phyloP scores from a whole-genome alignment of 1,140 invertebrate species.

The Macrostomum lignano region DNA sequence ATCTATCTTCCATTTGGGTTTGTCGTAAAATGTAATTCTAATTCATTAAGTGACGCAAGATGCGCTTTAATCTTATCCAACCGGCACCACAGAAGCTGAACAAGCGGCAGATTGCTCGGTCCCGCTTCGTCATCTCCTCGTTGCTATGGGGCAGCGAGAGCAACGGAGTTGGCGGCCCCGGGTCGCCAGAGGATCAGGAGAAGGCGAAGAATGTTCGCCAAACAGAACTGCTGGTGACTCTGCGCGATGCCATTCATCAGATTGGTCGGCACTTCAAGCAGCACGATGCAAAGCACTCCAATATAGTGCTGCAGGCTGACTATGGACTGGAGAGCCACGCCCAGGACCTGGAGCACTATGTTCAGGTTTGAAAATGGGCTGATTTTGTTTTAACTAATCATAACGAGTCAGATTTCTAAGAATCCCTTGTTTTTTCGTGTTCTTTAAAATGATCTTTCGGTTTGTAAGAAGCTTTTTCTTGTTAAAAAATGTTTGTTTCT shows the following conservation, averaged over 20 bases:
- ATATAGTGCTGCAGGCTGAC: constrained; percentile 44
- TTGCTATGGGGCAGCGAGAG: constrained; percentile 51
- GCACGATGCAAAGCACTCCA: constrained; percentile 39
- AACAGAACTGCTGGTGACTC: constrained; percentile 65
- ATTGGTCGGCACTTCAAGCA: constrained; percentile 61
- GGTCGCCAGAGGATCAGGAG: too few species aligned
- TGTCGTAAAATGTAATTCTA: too few species aligned
- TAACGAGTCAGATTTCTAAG: too few species aligned
- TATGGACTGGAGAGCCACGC: constrained; percentile 78
- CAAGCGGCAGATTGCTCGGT: constrained; percentile 55
- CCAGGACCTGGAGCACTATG: constrained; percentile 67
- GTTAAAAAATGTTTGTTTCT: too few species aligned
- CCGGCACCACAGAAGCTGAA: constrained; percentile 30
- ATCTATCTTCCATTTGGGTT: too few species aligned
- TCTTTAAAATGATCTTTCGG: too few species aligned
- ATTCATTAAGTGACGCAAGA: too few species aligned
- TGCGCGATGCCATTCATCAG: constrained; percentile 65
- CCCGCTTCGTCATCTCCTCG: constrained; percentile 58
- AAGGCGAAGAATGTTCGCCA: constrained; percentile 88
- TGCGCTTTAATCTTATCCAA: too few species aligned
- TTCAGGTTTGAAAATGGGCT: constrained; percentile 48
- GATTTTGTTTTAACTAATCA: too few species aligned
- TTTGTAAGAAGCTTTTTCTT: too few species aligned
- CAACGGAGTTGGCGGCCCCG: constrained; percentile 22
- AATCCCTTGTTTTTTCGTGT: too few species aligned